These are phyloP conservation scores for Ichneumoninae sp. DNA, from an alignment of 2,888 invertebrate genomes.

Conservation along the genomic window DNA sequence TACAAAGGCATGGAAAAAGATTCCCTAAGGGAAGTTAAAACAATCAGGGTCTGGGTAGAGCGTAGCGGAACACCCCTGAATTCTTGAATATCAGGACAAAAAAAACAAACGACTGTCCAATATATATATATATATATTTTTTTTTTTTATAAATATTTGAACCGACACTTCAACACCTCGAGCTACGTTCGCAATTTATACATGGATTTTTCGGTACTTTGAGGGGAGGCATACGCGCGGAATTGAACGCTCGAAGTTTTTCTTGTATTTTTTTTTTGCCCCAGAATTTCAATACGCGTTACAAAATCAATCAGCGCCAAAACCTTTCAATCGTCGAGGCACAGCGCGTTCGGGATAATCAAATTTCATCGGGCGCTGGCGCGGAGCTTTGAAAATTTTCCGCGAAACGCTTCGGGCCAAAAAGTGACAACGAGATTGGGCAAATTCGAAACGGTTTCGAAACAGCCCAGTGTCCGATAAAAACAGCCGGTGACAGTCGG, in stretches of 20 bases:
- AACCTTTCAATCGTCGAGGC: constrained; percentile 30
- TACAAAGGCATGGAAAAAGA: no score
- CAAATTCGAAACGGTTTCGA: constrained; percentile 12
- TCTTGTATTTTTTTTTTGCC: not conserved
- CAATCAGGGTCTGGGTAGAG: no score
- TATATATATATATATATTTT: not conserved
- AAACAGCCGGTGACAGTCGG: constrained; percentile 13
- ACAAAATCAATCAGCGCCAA: constrained; percentile 52
- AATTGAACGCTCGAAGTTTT: not conserved
- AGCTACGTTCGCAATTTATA: constrained; percentile 23
- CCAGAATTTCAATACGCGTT: constrained; percentile 38
- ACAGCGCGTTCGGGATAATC: constrained; percentile 23
- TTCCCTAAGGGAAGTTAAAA: no score
- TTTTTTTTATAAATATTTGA: constrained; percentile 42
- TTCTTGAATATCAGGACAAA: no score
- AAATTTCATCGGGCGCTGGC: constrained; percentile 19
- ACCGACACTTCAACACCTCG: constrained; percentile 10
- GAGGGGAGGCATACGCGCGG: not conserved
- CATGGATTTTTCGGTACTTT: constrained; percentile 17
- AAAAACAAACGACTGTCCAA: no score
- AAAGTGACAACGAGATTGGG: constrained; percentile 37
- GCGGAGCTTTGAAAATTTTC: constrained; percentile 18
- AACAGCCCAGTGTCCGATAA: constrained; percentile 11
- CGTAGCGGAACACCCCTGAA: no score
- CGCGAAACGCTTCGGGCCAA: constrained; percentile 15